A percentile compares a stretch with the other conserved stretches of the same genome.
phyloP scores from a whole-genome alignment of 2,888 invertebrate genomes.

The Hydropsyche betteni region DNA sequence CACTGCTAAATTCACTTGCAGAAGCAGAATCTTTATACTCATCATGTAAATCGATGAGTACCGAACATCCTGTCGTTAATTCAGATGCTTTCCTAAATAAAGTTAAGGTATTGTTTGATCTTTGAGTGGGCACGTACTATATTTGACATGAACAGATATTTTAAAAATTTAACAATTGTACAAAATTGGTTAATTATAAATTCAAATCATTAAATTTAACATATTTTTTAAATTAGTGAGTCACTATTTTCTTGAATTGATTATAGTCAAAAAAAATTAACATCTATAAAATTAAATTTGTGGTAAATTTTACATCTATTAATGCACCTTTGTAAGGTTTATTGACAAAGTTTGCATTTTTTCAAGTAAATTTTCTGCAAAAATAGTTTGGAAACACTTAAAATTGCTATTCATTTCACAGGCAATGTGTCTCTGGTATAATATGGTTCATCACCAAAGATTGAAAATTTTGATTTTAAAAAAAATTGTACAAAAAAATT shows the following conservation, averaged over 20 bases:
- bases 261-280: not conserved
- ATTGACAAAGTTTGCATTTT: not conserved
- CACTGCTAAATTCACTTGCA: slow-evolving; percentile 77
- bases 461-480: slow-evolving; percentile 81
- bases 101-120: slow-evolving; percentile 64
- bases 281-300: not conserved
- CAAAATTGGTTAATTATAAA: not conserved
- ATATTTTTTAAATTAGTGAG: not conserved
- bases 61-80: slow-evolving; percentile 75
- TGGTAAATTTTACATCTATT: not conserved
- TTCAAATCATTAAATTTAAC: not conserved
- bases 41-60: slow-evolving; percentile 80
- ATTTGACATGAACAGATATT: not conserved
- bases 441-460: slow-evolving; percentile 85
- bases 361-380: no score
- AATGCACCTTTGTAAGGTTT: not conserved
- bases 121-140: not conserved
- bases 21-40: slow-evolving; percentile 84
- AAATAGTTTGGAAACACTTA: no score
- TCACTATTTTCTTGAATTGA: not conserved
- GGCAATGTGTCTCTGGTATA: slow-evolving; percentile 92
- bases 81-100: slow-evolving; percentile 72
- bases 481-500: slow-evolving; percentile 64
- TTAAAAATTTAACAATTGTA: no score
- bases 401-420: slow-evolving; percentile 56